Evolutionary conservation across 1,140 invertebrate species (phyloP).

Genomic region (Scaptodrosophila lebanonensis): DNA sequence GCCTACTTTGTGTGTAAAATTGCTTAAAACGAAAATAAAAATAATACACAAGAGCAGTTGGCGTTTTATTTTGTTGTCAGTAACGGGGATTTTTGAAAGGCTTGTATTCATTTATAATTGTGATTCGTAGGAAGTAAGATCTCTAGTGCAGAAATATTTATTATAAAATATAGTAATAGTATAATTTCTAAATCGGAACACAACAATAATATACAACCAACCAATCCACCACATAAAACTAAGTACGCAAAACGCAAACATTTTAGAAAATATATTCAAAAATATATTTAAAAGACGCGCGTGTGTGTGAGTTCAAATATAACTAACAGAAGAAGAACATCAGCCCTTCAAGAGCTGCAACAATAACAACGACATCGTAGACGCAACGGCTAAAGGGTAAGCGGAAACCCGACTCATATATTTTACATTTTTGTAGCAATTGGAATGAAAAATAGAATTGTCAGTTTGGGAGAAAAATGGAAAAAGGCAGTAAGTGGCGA

Average conservation of each 20-base stretch:
- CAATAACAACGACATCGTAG: conserved; percentile 16
- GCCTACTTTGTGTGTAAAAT: conserved; percentile 32
- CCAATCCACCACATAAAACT: conserved; percentile 23
- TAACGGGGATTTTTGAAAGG: conserved; percentile 16
- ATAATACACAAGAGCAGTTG: conserved; percentile 28
- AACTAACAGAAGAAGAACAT: too few species aligned
- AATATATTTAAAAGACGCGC: conserved; percentile 9
- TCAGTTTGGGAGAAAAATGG: conserved; percentile 14
- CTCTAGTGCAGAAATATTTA: conserved; percentile 62
- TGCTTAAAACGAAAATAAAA: conserved; percentile 5
- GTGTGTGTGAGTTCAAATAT: conserved; percentile 1
- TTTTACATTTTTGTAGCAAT: neutral
- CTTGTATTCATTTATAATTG: conserved; percentile 63
- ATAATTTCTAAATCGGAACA: conserved; percentile 56
- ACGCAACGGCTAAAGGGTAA: conserved; percentile 2
- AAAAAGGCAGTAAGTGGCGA: conserved; percentile 42
- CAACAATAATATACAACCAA: conserved; percentile 23
- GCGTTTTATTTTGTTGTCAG: conserved; percentile 27
- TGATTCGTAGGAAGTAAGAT: conserved; percentile 71
- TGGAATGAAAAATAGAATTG: neutral
- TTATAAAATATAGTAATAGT: conserved; percentile 53
- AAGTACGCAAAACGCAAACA: conserved; percentile 12
- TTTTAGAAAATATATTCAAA: neutral
- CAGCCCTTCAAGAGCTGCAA: conserved; percentile 7
- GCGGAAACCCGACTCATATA: neutral